Percentiles rank a stretch among this genome's conserved stretches.
phyloP scores from a whole-genome alignment of 2,797 vertebrate species.

The Halcyon chelicuti region DNA sequence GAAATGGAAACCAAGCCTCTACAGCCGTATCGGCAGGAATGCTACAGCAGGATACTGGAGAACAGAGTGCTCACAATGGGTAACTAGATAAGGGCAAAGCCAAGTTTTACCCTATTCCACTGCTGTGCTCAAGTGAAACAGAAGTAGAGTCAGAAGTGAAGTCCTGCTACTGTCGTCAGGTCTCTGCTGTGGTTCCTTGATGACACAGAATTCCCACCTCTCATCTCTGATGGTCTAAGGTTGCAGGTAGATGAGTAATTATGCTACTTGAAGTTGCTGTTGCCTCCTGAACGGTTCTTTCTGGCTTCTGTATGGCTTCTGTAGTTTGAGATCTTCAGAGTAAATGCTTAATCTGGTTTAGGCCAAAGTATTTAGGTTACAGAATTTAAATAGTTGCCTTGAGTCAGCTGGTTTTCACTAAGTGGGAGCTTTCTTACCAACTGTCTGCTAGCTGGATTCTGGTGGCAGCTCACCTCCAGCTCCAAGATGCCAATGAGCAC shows the following conservation, averaged over 20 bases:
- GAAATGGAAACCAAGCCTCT: conserved; percentile 40
- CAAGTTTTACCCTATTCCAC: background rate
- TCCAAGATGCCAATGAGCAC: background rate
- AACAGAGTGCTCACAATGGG: background rate
- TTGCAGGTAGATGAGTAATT: background rate
- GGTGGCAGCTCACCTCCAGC: background rate
- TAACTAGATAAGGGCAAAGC: background rate
- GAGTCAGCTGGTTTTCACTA: background rate
- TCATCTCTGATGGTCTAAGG: background rate
- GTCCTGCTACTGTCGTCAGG: background rate
- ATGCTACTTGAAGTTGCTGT: background rate
- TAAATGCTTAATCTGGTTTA: background rate
- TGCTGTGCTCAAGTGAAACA: background rate
- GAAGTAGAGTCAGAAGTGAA: background rate
- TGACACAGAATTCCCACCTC: background rate
- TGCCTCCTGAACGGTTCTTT: background rate
- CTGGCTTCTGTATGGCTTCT: background rate
- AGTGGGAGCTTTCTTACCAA: background rate
- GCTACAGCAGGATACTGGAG: background rate
- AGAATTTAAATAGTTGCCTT: background rate
- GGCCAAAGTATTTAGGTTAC: background rate
- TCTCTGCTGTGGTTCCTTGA: background rate
- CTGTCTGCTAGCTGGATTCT: background rate
- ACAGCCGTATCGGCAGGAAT: background rate
- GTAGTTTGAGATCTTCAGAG: background rate